Evolutionary conservation across 64 coral and sea anemone species (phyloP).

Genomic region (Pocillopora verrucosa): DNA sequence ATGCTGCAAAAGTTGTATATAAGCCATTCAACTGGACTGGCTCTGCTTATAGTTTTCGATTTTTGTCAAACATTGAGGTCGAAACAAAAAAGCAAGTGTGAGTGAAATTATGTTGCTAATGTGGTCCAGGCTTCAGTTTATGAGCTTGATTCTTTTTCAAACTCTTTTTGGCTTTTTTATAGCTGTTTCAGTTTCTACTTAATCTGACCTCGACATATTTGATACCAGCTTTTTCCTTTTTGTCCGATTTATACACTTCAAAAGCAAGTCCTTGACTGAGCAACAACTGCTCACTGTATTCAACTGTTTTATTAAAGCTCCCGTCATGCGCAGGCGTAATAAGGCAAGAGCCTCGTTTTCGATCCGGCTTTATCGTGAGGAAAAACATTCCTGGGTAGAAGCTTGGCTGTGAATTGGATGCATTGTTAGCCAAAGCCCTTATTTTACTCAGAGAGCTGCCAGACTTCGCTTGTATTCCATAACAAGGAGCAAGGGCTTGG

Average conservation of each 20-base stretch:
- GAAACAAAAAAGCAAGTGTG: too few relatives aligned
- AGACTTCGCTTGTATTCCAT: conserved; percentile 4
- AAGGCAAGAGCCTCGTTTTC: conserved; percentile 40
- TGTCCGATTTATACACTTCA: background rate
- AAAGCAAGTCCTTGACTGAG: background rate
- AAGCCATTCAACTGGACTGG: too few relatives aligned
- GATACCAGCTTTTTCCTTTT: background rate
- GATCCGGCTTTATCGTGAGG: conserved; percentile 38
- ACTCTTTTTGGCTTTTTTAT: too few relatives aligned
- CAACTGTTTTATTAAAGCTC: conserved; percentile 13
- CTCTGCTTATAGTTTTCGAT: too few relatives aligned
- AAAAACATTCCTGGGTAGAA: conserved; percentile 24
- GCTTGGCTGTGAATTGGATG: too few relatives aligned
- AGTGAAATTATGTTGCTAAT: too few relatives aligned
- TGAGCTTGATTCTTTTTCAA: too few relatives aligned
- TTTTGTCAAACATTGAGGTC: too few relatives aligned
- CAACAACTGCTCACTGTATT: conserved; percentile 11
- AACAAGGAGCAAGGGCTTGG: background rate
- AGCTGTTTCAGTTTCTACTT: too few relatives aligned
- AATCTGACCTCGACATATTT: background rate
- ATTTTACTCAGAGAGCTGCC: background rate
- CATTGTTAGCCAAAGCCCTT: background rate
- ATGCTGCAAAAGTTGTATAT: too few relatives aligned
- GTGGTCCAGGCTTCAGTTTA: too few relatives aligned
- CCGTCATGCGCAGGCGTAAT: conserved; percentile 41